Percentiles rank a stretch among this genome's conserved stretches.
Evolutionary conservation across 30 jellyfish, hydroid and myxozoan species (phyloP).

Genomic region (Cassiopea xamachana): DNA sequence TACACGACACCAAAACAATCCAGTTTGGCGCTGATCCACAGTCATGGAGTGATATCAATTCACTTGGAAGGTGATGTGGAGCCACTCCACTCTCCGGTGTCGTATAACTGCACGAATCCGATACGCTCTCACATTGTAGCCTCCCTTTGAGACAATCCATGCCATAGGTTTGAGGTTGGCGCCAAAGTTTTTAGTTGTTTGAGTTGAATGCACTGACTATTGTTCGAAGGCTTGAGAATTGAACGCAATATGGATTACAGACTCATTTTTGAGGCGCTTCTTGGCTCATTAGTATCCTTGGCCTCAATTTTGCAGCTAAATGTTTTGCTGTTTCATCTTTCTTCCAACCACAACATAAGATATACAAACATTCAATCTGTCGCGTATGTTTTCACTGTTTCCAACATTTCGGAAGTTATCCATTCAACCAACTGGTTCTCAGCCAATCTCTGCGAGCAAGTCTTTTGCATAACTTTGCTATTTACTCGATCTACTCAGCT

Average conservation of each 20-base stretch:
- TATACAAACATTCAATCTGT: background rate
- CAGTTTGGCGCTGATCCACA: conserved; percentile 18
- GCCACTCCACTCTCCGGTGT: conserved; percentile 18
- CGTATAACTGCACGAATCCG: too few relatives aligned
- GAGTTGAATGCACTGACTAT: too few relatives aligned
- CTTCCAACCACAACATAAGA: background rate
- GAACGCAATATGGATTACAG: conserved; percentile 13
- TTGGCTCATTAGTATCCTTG: conserved; percentile 4
- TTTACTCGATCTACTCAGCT: too few relatives aligned
- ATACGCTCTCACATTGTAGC: conserved; percentile 1
- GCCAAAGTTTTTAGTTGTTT: conserved; percentile 1
- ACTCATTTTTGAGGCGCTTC: too few relatives aligned
- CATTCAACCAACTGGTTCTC: background rate
- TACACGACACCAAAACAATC: conserved; percentile 5
- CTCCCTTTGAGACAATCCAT: conserved; percentile 13
- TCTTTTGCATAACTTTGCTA: too few relatives aligned
- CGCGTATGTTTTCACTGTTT: background rate
- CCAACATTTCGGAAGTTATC: background rate
- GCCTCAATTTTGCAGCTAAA: conserved; percentile 1
- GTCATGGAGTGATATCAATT: conserved; percentile 4
- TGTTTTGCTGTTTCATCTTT: too few relatives aligned
- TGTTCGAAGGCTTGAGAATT: conserved; percentile 12
- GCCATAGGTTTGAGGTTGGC: conserved; percentile 18
- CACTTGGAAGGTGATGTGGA: conserved; percentile 19
- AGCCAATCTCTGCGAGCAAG: background rate